Conservation (phyloP, 2,797 vertebrate species). For the Borostomias antarcticus region DNA sequence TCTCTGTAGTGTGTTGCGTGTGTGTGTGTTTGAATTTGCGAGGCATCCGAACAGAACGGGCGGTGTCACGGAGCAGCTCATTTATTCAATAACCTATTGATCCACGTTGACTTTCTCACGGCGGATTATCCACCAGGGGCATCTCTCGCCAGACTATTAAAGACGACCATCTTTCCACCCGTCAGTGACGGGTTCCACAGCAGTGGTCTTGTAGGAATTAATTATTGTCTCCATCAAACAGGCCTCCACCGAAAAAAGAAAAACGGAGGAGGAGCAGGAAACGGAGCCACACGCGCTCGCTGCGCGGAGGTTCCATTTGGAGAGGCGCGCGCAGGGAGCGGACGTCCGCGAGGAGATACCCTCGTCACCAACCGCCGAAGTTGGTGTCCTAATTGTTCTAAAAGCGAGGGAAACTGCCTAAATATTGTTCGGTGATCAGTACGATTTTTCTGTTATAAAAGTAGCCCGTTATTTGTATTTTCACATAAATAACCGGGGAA, state of each 20-base stretch:
- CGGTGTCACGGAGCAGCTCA: background rate
- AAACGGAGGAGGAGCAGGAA: background rate
- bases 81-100: background rate
- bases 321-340: background rate
- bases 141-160: no score
- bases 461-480: background rate
- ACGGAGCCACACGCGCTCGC: background rate
- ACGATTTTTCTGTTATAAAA: no score
- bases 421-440: background rate
- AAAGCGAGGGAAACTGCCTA: background rate
- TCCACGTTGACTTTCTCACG: no score
- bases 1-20: slow-evolving; percentile 11
- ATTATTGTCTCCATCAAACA: no score
- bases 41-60: background rate
- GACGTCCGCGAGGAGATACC: background rate
- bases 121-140: no score
- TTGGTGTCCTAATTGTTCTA: background rate
- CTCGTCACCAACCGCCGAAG: background rate
- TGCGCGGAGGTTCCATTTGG: background rate
- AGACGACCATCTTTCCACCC: no score
- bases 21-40: background rate
- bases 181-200: no score
- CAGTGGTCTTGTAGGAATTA: no score
- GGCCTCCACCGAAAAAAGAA: no score
- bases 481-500: background rate